These are phyloP conservation scores for Rhineura floridana DNA, from an alignment of 2,113 vertebrate species.

Conservation along the genomic window DNA sequence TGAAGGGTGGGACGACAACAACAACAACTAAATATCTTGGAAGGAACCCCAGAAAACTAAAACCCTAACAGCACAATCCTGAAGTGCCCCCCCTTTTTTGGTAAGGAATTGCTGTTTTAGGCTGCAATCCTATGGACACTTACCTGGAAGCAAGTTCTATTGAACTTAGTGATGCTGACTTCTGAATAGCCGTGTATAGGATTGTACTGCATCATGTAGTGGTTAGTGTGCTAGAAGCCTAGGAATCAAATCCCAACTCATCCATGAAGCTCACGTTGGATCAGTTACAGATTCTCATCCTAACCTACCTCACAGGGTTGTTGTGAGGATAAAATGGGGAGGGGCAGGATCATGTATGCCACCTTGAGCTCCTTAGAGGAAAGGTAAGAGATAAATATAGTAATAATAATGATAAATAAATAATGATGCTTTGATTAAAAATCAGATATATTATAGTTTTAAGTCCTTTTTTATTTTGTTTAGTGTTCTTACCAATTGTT, in stretches of 20 bases:
- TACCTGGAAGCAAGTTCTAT: neutral
- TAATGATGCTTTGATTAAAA: conserved; percentile 45
- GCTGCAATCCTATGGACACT: neutral
- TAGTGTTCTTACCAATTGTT: conserved; percentile 12
- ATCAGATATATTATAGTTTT: conserved; percentile 40
- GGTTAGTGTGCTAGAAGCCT: too few species aligned
- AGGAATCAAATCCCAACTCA: too few species aligned
- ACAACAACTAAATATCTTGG: too few species aligned
- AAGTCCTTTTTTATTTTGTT: conserved; percentile 4
- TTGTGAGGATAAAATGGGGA: too few species aligned
- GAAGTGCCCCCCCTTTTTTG: neutral
- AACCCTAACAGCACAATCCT: neutral
- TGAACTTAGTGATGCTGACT: neutral
- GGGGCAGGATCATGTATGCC: too few species aligned
- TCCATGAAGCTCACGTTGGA: too few species aligned
- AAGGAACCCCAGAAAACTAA: neutral
- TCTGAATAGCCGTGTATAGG: neutral
- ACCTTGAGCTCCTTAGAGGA: too few species aligned
- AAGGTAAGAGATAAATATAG: too few species aligned
- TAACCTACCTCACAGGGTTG: too few species aligned
- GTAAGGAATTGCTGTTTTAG: conserved; percentile 34
- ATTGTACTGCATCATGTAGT: neutral
- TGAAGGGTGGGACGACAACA: too few species aligned
- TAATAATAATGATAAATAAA: too few species aligned
- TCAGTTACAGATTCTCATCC: neutral